Evolutionary conservation across 2,797 vertebrate genomes (phyloP).

Genomic region (Gobio occitaniae): DNA sequence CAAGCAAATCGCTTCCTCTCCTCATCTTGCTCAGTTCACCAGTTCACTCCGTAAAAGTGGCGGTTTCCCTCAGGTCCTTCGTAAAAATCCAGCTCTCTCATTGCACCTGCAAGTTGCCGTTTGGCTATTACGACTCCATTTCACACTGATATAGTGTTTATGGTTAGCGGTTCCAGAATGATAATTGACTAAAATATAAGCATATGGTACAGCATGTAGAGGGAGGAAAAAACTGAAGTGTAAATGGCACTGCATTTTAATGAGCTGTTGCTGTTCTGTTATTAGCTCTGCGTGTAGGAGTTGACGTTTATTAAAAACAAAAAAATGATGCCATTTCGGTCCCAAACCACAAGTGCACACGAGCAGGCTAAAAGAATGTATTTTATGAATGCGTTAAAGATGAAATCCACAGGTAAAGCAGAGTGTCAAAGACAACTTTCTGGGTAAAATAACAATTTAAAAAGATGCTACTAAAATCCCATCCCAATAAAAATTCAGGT

Average conservation of each 20-base stretch:
- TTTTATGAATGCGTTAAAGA: background rate
- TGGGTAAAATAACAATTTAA: background rate
- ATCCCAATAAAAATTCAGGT: background rate
- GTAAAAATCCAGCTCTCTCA: background rate
- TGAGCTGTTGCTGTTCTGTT: constrained; percentile 50
- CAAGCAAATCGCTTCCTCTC: background rate
- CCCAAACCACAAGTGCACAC: constrained; percentile 39
- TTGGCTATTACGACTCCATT: constrained; percentile 16
- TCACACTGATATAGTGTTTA: constrained; percentile 23
- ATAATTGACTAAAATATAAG: constrained; percentile 36
- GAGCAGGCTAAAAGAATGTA: constrained; percentile 18
- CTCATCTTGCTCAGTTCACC: background rate
- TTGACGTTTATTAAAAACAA: constrained; percentile 44
- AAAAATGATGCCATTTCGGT: constrained; percentile 31
- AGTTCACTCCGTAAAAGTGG: background rate
- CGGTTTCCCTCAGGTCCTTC: background rate
- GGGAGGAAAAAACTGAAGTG: constrained; percentile 7
- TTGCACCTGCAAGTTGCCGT: background rate
- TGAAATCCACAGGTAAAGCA: background rate
- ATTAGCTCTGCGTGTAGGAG: constrained; percentile 46
- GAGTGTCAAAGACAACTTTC: background rate
- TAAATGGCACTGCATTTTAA: constrained; percentile 49
- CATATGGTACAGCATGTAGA: constrained; percentile 26
- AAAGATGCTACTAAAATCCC: background rate
- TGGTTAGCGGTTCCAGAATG: constrained; percentile 7